Conservation (phyloP, 2,113 vertebrate species). For the Perca schrenkii region DNA sequence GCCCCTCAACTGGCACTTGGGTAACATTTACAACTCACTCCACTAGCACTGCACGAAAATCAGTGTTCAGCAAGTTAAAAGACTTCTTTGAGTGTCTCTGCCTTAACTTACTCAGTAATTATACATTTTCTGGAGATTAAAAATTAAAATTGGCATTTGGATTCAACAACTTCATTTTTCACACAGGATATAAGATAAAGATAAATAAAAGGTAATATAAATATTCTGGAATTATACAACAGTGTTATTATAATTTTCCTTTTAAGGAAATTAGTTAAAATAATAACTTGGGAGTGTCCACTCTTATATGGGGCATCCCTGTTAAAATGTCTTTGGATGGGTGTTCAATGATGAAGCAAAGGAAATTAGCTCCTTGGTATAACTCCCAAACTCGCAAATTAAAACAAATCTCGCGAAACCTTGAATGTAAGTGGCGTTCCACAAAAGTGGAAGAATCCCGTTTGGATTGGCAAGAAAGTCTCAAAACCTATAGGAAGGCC, state of each 20-base stretch:
- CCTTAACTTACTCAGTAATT: background rate
- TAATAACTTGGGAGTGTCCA: constrained; percentile 49
- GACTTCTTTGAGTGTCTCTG: background rate
- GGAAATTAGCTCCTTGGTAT: no score
- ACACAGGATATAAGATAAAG: constrained; percentile 47
- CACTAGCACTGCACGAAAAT: constrained; percentile 1
- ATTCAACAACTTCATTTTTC: constrained; percentile 63
- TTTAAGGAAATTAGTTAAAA: constrained; percentile 50
- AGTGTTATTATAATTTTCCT: constrained; percentile 46
- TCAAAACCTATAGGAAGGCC: no score
- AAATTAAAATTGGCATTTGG: constrained; percentile 53
- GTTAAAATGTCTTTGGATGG: constrained; percentile 75
- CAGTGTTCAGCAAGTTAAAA: constrained; percentile 10
- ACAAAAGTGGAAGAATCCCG: no score
- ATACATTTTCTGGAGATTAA: constrained; percentile 46
- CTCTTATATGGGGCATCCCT: constrained; percentile 5
- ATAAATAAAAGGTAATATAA: constrained; percentile 82
- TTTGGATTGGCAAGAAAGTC: no score
- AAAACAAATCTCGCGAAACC: no score
- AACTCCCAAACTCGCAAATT: no score
- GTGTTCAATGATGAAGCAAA: no score
- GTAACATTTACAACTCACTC: constrained; percentile 48
- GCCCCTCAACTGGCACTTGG: constrained; percentile 65
- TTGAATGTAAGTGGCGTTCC: no score
- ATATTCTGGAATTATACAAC: constrained; percentile 75